A percentile compares a stretch with the other conserved stretches of the same genome.
phyloP scores from a whole-genome alignment of 2,797 vertebrate genomes.

The Labroides dimidiatus region DNA sequence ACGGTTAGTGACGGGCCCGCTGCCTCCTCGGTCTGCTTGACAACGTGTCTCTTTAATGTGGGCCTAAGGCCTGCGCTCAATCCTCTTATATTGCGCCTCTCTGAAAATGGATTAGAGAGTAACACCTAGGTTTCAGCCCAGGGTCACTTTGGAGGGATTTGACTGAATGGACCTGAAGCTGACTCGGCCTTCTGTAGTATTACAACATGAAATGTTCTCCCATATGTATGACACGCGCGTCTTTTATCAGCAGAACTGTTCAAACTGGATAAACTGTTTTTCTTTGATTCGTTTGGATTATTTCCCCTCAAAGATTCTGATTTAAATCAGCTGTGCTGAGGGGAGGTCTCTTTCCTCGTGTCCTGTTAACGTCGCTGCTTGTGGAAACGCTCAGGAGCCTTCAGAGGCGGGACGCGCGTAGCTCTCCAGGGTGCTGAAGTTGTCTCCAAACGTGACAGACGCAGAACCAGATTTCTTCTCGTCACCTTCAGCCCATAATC shows the following conservation, averaged over 20 bases:
- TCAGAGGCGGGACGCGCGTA: constrained; percentile 73
- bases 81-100: constrained; percentile 85
- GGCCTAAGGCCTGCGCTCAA: constrained; percentile 76
- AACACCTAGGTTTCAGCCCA: constrained; percentile 72
- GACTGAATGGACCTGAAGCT: constrained; percentile 73
- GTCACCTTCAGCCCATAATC: constrained; percentile 57
- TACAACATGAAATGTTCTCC: constrained; percentile 13
- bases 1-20: too few relatives aligned
- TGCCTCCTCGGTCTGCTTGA: constrained; percentile 23
- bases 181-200: constrained; percentile 45
- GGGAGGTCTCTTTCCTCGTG: neutral
- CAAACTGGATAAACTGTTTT: neutral
- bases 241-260: neutral
- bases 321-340: too few relatives aligned
- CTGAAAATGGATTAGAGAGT: constrained; percentile 84
- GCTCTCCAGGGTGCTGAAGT: constrained; percentile 89
- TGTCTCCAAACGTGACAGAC: constrained; percentile 69
- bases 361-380: constrained; percentile 52
- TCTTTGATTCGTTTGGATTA: constrained; percentile 8
- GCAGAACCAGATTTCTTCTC: constrained; percentile 45
- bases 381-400: constrained; percentile 57
- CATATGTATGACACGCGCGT: neutral
- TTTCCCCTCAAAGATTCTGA: neutral
- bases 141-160: constrained; percentile 84
- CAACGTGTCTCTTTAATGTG: constrained; percentile 62